These are phyloP conservation scores for Tyto alba DNA, from an alignment of 2,113 vertebrate genomes.

Conservation along the genomic window DNA sequence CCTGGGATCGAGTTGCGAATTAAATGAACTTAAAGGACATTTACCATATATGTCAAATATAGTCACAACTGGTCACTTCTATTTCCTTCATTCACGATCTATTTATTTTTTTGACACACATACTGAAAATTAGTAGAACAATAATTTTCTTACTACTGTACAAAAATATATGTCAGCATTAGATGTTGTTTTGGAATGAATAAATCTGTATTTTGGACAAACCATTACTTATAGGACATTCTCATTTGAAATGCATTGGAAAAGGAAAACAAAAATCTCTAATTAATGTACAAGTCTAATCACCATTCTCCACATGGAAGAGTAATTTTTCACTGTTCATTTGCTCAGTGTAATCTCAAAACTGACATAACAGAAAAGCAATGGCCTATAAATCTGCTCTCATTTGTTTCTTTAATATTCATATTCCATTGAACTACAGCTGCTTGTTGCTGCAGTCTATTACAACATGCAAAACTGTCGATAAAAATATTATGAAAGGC, in stretches of 20 bases:
- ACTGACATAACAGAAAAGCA: slow-evolving; percentile 81
- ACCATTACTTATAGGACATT: slow-evolving; percentile 65
- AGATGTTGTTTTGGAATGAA: slow-evolving; percentile 63
- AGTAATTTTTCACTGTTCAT: slow-evolving; percentile 87
- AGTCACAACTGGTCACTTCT: neutral
- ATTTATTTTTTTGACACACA: slow-evolving; percentile 5
- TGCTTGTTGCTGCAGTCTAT: slow-evolving; percentile 76
- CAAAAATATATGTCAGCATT: slow-evolving; percentile 30
- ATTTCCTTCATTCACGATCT: neutral
- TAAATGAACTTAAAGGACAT: neutral
- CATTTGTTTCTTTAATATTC: slow-evolving; percentile 84
- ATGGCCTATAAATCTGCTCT: slow-evolving; percentile 80
- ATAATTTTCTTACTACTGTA: neutral
- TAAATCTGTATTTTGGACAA: slow-evolving; percentile 71
- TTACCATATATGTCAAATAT: neutral
- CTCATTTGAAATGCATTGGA: slow-evolving; percentile 81
- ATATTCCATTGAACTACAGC: slow-evolving; percentile 79
- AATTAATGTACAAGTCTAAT: slow-evolving; percentile 91
- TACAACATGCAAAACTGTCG: slow-evolving; percentile 76
- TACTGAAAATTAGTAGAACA: neutral
- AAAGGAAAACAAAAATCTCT: slow-evolving; percentile 80
- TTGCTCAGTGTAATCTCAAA: slow-evolving; percentile 82
- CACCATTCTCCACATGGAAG: slow-evolving; percentile 83
- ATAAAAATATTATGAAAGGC: slow-evolving; percentile 83
- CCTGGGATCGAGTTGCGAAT: neutral